phyloP scores from a whole-genome alignment of 1,140 invertebrate genomes.

The Drosophila suzukii region DNA sequence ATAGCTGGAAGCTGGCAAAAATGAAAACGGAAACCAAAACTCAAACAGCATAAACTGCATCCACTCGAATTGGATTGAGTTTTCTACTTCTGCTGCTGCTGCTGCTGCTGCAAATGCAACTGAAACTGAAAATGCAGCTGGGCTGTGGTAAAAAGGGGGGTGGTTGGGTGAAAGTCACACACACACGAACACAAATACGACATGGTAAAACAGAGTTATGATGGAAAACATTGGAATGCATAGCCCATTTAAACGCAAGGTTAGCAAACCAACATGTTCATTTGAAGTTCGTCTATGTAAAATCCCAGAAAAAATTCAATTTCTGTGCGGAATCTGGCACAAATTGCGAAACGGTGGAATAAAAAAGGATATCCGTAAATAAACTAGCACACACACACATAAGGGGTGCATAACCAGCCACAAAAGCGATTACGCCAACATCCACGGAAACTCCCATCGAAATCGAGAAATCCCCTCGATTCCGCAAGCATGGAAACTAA shows the following conservation, averaged over 20 bases:
- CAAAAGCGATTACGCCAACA: constrained; percentile 67
- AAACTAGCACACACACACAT: constrained; percentile 14
- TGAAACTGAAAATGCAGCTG: constrained; percentile 26
- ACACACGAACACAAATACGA: constrained; percentile 10
- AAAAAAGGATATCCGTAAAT: constrained; percentile 19
- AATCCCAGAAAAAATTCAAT: constrained; percentile 13
- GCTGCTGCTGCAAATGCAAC: constrained; percentile 13
- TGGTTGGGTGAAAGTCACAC: constrained; percentile 10
- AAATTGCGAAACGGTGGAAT: constrained; percentile 31
- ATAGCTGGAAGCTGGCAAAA: constrained; percentile 45
- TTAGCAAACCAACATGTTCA: constrained; percentile 23
- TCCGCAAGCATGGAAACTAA: constrained; percentile 22
- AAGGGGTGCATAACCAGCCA: constrained; percentile 17
- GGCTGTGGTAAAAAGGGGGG: background rate
- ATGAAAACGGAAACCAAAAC: constrained; percentile 55
- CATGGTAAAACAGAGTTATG: constrained; percentile 38
- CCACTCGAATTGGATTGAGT: constrained; percentile 69
- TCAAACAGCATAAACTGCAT: constrained; percentile 71
- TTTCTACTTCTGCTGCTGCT: constrained; percentile 7
- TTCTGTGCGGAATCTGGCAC: constrained; percentile 4
- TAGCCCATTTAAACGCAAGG: constrained; percentile 11
- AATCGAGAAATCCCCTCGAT: constrained; percentile 7
- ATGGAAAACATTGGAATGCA: constrained; percentile 28
- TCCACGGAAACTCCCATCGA: constrained; percentile 23
- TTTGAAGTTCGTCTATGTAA: constrained; percentile 7